A percentile compares a stretch with the other conserved stretches of the same genome.
phyloP scores from a whole-genome alignment of 2,113 vertebrate species.

The Indicator indicator region DNA sequence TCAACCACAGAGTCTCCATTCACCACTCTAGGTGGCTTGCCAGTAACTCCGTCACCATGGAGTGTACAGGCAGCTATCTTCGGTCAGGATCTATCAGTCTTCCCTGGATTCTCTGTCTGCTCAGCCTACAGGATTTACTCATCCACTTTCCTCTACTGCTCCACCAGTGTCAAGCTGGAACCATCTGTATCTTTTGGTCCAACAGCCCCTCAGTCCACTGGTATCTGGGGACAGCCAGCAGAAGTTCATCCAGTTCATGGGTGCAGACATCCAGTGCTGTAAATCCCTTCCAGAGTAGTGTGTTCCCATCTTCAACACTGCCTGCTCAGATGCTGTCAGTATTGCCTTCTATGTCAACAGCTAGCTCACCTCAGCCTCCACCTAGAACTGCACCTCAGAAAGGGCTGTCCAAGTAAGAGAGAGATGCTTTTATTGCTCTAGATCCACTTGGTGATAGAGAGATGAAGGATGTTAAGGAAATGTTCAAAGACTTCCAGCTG shows the following conservation, averaged over 20 bases:
- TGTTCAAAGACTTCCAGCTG: conserved; percentile 96
- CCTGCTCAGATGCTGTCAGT: too few species aligned
- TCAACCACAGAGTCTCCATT: background rate
- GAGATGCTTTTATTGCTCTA: conserved; percentile 89
- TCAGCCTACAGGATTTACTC: conserved; percentile 70
- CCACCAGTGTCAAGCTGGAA: conserved; percentile 79
- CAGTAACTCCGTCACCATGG: conserved; percentile 80
- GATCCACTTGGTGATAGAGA: conserved; percentile 94
- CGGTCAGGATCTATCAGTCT: conserved; percentile 60
- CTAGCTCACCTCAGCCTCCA: conserved; percentile 80
- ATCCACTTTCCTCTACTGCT: conserved; percentile 70
- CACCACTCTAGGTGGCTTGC: conserved; percentile 72
- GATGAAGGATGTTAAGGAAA: conserved; percentile 90
- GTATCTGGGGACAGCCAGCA: conserved; percentile 76
- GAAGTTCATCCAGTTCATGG: conserved; percentile 74
- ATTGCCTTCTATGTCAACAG: conserved; percentile 37
- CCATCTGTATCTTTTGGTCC: conserved; percentile 76
- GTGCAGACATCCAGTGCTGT: conserved; percentile 59
- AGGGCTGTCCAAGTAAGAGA: conserved; percentile 79
- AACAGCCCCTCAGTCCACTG: conserved; percentile 66
- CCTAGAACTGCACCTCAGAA: conserved; percentile 80
- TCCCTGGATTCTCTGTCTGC: conserved; percentile 58
- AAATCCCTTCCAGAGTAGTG: conserved; percentile 85
- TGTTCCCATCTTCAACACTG: conserved; percentile 71
- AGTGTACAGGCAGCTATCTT: conserved; percentile 72